Evolutionary conservation across 2,113 vertebrate species (phyloP).

Genomic region (Istiophorus platypterus): DNA sequence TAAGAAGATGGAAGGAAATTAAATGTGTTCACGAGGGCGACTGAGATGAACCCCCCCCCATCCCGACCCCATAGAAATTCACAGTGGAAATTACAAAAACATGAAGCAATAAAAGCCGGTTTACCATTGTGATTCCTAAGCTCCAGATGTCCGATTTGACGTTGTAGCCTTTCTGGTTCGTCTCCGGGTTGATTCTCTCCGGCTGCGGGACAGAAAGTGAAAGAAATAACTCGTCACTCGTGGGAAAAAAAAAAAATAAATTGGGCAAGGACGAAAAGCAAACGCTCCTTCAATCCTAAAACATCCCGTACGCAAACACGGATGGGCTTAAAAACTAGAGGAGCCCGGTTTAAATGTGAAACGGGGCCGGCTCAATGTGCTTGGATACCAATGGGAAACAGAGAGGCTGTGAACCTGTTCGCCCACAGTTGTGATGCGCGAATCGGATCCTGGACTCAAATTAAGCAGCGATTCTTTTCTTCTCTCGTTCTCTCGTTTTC

Average conservation of each 20-base stretch:
- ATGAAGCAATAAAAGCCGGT: not conserved
- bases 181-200: slow-evolving; percentile 97
- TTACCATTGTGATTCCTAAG: slow-evolving; percentile 97
- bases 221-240: too few relatives aligned
- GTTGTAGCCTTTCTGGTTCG: slow-evolving; percentile 97
- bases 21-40: not conserved
- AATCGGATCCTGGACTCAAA: too few relatives aligned
- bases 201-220: slow-evolving; percentile 84
- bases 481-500: too few relatives aligned
- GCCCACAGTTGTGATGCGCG: too few relatives aligned
- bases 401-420: not conserved
- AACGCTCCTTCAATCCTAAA: not conserved
- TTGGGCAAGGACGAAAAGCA: not conserved
- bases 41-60: too few relatives aligned
- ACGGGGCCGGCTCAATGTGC: not conserved
- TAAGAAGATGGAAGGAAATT: not conserved
- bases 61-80: not conserved
- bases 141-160: slow-evolving; percentile 99
- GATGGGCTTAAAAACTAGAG: slow-evolving; percentile 9
- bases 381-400: not conserved
- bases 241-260: too few relatives aligned
- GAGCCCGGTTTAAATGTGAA: too few relatives aligned
- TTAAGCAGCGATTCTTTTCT: too few relatives aligned
- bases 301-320: not conserved
- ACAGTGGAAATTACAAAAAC: not conserved